Evolutionary conservation across 2,888 invertebrate species (phyloP).

Genomic region (Euzophera pinguis): DNA sequence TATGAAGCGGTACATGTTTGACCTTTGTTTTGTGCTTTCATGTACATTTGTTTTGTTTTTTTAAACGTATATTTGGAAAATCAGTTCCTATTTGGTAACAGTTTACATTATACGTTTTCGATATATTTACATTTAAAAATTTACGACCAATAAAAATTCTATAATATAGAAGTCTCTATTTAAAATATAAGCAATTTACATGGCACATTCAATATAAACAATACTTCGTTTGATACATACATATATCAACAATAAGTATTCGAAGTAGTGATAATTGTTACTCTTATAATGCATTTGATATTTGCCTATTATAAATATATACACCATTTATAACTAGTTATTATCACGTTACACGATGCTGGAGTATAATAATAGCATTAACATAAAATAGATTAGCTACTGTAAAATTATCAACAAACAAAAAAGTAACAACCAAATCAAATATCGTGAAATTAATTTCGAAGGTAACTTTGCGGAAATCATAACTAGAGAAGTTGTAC

Average conservation of each 20-base stretch:
- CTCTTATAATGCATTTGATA: conserved; percentile 44
- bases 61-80: conserved; percentile 28
- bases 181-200: conserved; percentile 60
- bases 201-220: conserved; percentile 54
- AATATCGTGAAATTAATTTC: no score
- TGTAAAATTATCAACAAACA: not conserved
- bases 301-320: conserved; percentile 57
- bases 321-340: conserved; percentile 71
- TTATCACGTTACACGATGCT: conserved; percentile 76
- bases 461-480: no score
- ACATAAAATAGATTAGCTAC: conserved; percentile 21
- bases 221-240: conserved; percentile 27
- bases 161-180: conserved; percentile 44
- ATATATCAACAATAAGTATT: conserved; percentile 34
- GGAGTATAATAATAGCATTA: conserved; percentile 31
- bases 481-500: no score
- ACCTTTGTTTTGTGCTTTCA: no score
- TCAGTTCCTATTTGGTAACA: conserved; percentile 31
- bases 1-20: conserved; percentile 36
- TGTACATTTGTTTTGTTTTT: conserved; percentile 29
- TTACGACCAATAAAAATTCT: conserved; percentile 42
- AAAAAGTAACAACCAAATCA: not conserved
- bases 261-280: conserved; percentile 40
- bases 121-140: conserved; percentile 40
- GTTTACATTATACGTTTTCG: conserved; percentile 26